Conservation (phyloP, 2,113 vertebrate genomes). For the Pelobates fuscus region DNA sequence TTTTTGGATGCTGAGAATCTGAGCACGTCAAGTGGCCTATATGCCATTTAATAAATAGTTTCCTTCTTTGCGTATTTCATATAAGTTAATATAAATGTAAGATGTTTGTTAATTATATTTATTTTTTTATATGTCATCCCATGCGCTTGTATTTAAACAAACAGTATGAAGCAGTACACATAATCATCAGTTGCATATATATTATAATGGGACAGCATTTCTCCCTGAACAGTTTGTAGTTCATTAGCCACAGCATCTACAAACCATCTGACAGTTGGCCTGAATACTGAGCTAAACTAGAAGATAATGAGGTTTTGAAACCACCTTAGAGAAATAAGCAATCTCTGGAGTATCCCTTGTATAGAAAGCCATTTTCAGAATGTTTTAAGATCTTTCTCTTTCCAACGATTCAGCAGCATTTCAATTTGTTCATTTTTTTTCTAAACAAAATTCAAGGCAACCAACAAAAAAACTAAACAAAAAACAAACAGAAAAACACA, state of each 20-base stretch:
- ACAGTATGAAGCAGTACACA: no score
- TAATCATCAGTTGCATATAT: constrained; percentile 29
- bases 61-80: no score
- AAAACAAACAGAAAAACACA: no score
- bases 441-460: constrained; percentile 9
- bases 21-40: no score
- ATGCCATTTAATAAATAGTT: no score
- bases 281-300: constrained; percentile 54
- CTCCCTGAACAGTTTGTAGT: constrained; percentile 56
- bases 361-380: constrained; percentile 50
- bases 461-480: constrained; percentile 17
- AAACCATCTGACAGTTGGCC: constrained; percentile 57
- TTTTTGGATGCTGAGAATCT: no score
- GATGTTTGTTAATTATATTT: no score
- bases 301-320: constrained; percentile 60
- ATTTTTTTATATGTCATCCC: no score
- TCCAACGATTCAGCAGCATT: constrained; percentile 37
- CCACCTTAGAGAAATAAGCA: constrained; percentile 53
- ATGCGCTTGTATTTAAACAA: no score
- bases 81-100: no score
- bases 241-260: constrained; percentile 56
- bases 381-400: constrained; percentile 48
- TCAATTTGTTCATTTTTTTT: constrained; percentile 29
- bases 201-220: constrained; percentile 51
- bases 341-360: constrained; percentile 50